Percentiles rank a stretch among this genome's conserved stretches.
Conservation (phyloP, 64 coral and sea anemone species). For the Pachyseris speciosa region DNA sequence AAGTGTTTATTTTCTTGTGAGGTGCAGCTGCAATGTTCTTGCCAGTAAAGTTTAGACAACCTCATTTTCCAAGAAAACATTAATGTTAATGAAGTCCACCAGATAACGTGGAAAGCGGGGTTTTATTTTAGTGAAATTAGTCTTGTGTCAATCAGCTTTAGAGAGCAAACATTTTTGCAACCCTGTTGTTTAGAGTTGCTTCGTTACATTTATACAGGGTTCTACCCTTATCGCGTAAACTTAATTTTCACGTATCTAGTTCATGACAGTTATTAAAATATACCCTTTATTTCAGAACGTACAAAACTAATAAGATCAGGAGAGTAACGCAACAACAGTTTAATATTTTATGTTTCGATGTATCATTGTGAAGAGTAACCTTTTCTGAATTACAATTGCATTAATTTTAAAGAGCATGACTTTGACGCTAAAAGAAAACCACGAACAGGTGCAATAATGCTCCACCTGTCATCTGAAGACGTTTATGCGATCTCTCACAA, state of each 20-base stretch:
- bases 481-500: too few relatives aligned
- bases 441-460: not conserved
- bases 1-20: not conserved
- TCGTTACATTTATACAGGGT: not conserved
- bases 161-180: not conserved
- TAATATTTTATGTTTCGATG: not conserved
- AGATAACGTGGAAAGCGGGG: not conserved
- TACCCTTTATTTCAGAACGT: not conserved
- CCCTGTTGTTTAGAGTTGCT: not conserved
- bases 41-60: not conserved
- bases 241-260: not conserved
- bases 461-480: not conserved
- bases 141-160: not conserved
- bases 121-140: not conserved
- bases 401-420: not conserved
- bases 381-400: not conserved
- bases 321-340: not conserved
- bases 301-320: not conserved
- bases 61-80: not conserved
- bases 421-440: not conserved
- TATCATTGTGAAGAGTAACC: not conserved
- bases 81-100: not conserved
- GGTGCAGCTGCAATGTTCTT: not conserved
- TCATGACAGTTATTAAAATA: not conserved
- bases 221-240: not conserved